A percentile compares a stretch with the other conserved stretches of the same genome.
phyloP scores from a whole-genome alignment of 1,140 invertebrate species.

The Drosophila bipectinata region DNA sequence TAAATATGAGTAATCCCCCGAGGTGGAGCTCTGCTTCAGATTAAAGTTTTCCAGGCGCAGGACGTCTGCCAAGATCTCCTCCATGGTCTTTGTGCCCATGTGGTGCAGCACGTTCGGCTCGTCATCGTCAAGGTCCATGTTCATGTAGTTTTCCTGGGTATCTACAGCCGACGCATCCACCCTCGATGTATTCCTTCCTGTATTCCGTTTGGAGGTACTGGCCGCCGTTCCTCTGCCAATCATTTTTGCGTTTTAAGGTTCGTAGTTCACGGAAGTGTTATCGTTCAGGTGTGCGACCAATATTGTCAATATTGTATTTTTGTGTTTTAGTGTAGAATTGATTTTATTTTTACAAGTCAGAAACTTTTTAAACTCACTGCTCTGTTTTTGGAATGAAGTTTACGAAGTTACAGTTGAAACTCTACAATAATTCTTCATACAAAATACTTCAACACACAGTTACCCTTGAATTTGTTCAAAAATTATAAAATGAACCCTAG shows the following conservation, averaged over 20 bases:
- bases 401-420: not conserved
- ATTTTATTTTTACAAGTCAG: not conserved
- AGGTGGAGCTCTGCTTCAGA: not conserved
- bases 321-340: not conserved
- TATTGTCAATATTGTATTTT: not conserved
- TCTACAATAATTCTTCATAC: too few relatives aligned
- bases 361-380: not conserved
- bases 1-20: too few relatives aligned
- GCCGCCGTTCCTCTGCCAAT: too few relatives aligned
- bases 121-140: not conserved
- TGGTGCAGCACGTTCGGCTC: not conserved
- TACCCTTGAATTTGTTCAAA: not conserved
- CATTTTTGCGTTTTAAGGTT: not conserved
- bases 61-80: slow-evolving; percentile 17
- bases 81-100: not conserved
- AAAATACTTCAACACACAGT: not conserved
- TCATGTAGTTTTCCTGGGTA: slow-evolving; percentile 14
- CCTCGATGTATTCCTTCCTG: not conserved
- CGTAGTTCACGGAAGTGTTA: not conserved
- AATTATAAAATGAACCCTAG: slow-evolving; percentile 7
- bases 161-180: not conserved
- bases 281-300: too few relatives aligned
- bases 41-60: not conserved
- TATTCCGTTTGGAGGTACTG: not conserved
- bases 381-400: not conserved